Percentiles rank a stretch among this genome's conserved stretches.
phyloP scores from a whole-genome alignment of 2,797 vertebrate species.

The Gallinago solitaria region DNA sequence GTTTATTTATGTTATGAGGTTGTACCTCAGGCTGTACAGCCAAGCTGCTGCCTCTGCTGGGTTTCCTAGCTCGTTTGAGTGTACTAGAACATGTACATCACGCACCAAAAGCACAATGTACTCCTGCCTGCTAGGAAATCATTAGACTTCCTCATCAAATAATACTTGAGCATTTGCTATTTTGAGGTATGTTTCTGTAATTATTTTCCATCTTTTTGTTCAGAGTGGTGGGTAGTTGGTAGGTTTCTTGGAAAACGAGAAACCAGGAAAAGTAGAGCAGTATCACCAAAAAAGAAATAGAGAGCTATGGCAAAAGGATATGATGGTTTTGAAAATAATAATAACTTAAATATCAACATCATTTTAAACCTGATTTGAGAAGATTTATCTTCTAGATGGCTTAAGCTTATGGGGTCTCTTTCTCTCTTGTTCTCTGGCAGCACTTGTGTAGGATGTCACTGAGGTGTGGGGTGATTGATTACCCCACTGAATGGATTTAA shows the following conservation, averaged over 20 bases:
- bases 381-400: background rate
- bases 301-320: background rate
- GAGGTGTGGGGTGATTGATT: background rate
- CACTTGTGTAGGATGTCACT: background rate
- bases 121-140: background rate
- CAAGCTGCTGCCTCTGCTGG: background rate
- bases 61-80: background rate
- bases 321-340: background rate
- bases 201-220: background rate
- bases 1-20: background rate
- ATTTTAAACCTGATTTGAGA: background rate
- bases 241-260: background rate
- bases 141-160: background rate
- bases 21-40: background rate
- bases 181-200: background rate
- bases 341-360: background rate
- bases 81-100: background rate
- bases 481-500: background rate
- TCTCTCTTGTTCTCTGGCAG: background rate
- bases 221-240: background rate
- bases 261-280: background rate
- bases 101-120: background rate
- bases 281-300: background rate
- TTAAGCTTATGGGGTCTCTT: background rate
- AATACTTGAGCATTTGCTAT: background rate